phyloP scores from a whole-genome alignment of 2,888 invertebrate genomes.

The Dichetophora obliterata region DNA sequence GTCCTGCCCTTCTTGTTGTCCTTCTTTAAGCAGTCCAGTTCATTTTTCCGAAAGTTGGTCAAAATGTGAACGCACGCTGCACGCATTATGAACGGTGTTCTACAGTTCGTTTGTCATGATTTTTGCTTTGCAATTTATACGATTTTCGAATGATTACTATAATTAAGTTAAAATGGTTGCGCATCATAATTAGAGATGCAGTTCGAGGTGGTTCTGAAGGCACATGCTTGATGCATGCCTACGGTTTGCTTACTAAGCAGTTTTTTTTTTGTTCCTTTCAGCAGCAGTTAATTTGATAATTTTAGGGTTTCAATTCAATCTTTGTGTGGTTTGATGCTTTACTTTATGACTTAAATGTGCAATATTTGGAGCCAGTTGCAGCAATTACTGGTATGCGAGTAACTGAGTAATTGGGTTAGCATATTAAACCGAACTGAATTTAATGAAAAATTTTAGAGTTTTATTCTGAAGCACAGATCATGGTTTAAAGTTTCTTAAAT shows the following conservation, averaged over 20 bases:
- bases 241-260: too few species aligned
- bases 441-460: too few species aligned
- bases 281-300: conserved; percentile 37
- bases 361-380: background rate
- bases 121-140: conserved; percentile 15
- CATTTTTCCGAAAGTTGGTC: conserved; percentile 13
- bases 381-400: background rate
- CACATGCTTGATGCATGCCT: too few species aligned
- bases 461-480: background rate
- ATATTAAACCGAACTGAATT: background rate
- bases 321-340: background rate
- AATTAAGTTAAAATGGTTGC: conserved; percentile 32
- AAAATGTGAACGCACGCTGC: background rate
- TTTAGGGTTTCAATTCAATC: conserved; percentile 27
- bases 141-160: conserved; percentile 33
- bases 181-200: conserved; percentile 26
- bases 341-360: too few species aligned
- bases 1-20: background rate
- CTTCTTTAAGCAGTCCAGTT: background rate
- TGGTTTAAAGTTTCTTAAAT: too few species aligned
- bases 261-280: background rate
- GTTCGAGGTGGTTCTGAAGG: conserved; percentile 24
- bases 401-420: background rate
- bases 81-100: conserved; percentile 14
- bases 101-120: background rate